Percentiles rank a stretch among this genome's conserved stretches.
Conservation (phyloP, 2,113 vertebrate genomes). For the Edolisoma coerulescens region DNA sequence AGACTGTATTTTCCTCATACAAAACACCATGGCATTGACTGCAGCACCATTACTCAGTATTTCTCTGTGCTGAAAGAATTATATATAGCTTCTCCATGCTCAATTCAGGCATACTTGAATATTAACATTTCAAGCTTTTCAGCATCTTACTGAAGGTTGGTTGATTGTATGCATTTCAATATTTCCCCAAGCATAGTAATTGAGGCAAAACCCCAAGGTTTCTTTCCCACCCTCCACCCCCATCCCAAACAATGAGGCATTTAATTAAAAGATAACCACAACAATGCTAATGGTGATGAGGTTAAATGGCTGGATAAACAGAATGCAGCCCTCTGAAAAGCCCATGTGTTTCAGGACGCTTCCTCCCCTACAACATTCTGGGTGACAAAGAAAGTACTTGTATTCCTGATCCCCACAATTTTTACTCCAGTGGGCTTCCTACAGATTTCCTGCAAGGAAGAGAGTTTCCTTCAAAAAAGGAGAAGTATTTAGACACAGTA, state of each 20-base stretch:
- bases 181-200: neutral
- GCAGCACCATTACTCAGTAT: neutral
- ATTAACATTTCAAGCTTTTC: neutral
- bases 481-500: neutral
- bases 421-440: constrained; percentile 17
- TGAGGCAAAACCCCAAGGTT: neutral
- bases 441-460: constrained; percentile 22
- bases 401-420: constrained; percentile 24
- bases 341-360: neutral
- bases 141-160: neutral
- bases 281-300: constrained; percentile 43
- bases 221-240: constrained; percentile 22
- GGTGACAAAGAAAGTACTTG: constrained; percentile 43
- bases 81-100: neutral
- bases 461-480: neutral
- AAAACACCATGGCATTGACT: neutral
- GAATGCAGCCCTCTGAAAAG: constrained; percentile 45
- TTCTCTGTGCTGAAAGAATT: neutral
- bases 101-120: neutral
- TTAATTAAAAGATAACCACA: constrained; percentile 51
- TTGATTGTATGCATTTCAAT: neutral
- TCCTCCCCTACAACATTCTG: neutral
- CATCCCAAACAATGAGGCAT: constrained; percentile 17
- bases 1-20: neutral
- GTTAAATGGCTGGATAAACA: constrained; percentile 58